phyloP scores from a whole-genome alignment of 2,888 invertebrate genomes.

The Aplocera efformata region DNA sequence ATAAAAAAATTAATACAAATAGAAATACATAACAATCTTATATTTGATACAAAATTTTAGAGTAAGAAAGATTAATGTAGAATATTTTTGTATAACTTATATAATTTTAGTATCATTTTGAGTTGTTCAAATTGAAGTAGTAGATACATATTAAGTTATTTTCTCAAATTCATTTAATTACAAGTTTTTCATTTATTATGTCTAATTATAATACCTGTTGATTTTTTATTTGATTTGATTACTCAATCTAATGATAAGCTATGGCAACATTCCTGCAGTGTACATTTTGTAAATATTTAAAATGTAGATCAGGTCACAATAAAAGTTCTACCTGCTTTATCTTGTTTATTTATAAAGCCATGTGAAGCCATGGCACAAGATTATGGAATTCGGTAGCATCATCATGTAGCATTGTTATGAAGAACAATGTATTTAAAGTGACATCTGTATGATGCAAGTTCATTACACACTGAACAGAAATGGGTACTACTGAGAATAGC shows the following conservation, averaged over 20 bases:
- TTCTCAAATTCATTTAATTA: slow-evolving; percentile 5
- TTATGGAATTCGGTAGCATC: no score
- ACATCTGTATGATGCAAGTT: no score
- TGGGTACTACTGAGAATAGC: no score
- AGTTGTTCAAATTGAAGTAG: slow-evolving; percentile 2
- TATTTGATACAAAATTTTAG: slow-evolving; percentile 34
- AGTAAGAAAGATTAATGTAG: slow-evolving; percentile 37
- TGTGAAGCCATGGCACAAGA: no score
- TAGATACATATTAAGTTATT: background rate
- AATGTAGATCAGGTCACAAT: slow-evolving; percentile 69
- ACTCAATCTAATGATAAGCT: slow-evolving; percentile 16
- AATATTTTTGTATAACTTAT: slow-evolving; percentile 33
- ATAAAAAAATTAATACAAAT: slow-evolving; percentile 7
- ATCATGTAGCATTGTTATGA: no score
- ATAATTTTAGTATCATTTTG: slow-evolving; percentile 12
- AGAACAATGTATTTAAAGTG: no score
- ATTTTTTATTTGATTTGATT: background rate
- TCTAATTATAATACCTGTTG: background rate
- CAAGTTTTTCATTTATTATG: slow-evolving; percentile 6
- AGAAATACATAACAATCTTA: slow-evolving; percentile 11
- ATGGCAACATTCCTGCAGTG: slow-evolving; percentile 65
- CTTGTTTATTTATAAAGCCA: background rate
- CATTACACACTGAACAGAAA: no score
- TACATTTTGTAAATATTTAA: slow-evolving; percentile 69
- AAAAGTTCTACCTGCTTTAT: slow-evolving; percentile 38